Evolutionary conservation across 2,113 vertebrate species (phyloP), one percentile per base, ranked within the genome.

Genomic region (Lagopus muta): DNA sequence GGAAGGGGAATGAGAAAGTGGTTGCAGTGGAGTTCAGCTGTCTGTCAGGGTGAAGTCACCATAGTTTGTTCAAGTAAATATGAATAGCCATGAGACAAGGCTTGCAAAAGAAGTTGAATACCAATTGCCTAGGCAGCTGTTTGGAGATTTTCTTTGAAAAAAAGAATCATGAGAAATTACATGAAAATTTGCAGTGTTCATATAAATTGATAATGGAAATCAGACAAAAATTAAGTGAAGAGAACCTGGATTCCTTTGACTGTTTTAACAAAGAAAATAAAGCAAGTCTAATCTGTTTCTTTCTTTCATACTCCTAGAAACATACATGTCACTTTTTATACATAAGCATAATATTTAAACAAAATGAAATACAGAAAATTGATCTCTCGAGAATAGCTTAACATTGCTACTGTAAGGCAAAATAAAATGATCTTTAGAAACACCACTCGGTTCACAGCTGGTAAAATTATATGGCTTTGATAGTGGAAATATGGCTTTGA

Each of bases 401-500:
- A 25, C 71, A 27, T 62, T 85, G 32, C 40, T 88, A 57, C 65
- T 18, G 6, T 80, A 69, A 89, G 43, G 18, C 25, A 92, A 54
- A 80, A 86, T 95, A 97, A 93, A 58, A 11, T 57, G 82, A 84
- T 72, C 47, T 38, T 84, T 91, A 74, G 88, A 96, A 92, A 54
- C 72, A 92, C 73, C 34, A 66, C 74, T 71, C 62, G 43, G 65
- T 71, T 88, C 7, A 4, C 2, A 27, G 70, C 58, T 96, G 61
- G 61, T 69, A 65, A 70, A 77, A 42, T 90, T 88, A 20, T 17
- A 50, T 84, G 89, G 72, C 89, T 73, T 84, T 36, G 78, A 10
- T 57, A 57, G 40, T 36, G 38, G 83, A 89, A 90, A 88, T 50
- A 79, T 0, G 7, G 22, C 42, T 90, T 78, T 73, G 34, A 0